Conservation (phyloP, 1,140 invertebrate species). For the Aphelenchoides avenae region DNA sequence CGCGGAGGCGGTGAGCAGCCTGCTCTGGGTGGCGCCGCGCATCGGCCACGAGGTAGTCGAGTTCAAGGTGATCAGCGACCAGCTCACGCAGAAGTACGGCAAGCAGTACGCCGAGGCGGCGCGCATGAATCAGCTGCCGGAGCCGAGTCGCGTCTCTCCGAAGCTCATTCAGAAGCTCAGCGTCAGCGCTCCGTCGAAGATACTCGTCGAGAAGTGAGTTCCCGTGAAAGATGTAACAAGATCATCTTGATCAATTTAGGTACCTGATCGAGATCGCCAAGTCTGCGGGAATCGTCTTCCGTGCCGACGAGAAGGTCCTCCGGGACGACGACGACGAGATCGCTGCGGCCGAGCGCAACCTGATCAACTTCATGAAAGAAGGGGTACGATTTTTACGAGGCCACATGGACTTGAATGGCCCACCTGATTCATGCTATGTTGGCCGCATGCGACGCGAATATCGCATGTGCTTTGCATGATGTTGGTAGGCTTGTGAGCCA, state of each 20-base stretch:
- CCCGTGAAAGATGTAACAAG: conserved; percentile 61
- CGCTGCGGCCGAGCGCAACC: conserved; percentile 67
- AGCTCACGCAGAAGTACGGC: conserved; percentile 86
- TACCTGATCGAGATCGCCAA: conserved; percentile 81
- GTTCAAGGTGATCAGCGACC: conserved; percentile 73
- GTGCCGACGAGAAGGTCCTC: conserved; percentile 80
- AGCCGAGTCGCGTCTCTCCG: conserved; percentile 75
- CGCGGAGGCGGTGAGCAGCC: conserved; percentile 86
- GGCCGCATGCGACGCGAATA: too few relatives aligned
- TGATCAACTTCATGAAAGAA: conserved; percentile 70
- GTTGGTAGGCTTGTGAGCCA: neutral
- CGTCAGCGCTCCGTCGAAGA: conserved; percentile 88
- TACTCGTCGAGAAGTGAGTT: conserved; percentile 88
- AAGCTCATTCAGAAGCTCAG: conserved; percentile 93
- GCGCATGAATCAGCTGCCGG: conserved; percentile 69
- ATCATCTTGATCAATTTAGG: conserved; percentile 25
- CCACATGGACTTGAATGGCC: neutral
- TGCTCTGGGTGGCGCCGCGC: conserved; percentile 92
- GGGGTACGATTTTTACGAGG: conserved; percentile 24
- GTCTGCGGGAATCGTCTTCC: conserved; percentile 83
- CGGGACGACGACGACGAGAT: conserved; percentile 69
- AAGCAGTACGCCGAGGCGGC: conserved; percentile 83
- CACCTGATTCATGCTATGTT: neutral
- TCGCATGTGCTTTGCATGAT: neutral
- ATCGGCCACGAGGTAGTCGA: conserved; percentile 62